These are phyloP conservation scores for Drosophila albomicans DNA, from an alignment of 1,140 invertebrate species.

Conservation along the genomic window DNA sequence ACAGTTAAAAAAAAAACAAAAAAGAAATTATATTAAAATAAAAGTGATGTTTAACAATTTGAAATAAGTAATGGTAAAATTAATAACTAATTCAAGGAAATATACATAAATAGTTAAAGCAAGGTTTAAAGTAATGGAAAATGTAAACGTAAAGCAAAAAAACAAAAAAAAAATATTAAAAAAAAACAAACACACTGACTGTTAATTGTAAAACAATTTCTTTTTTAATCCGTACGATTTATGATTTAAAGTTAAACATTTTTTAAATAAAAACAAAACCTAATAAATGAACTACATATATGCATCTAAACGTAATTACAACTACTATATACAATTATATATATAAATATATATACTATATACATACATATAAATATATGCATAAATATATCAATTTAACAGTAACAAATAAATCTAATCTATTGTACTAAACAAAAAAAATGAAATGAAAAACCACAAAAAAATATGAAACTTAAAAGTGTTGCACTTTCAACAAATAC, in stretches of 20 bases:
- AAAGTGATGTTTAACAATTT: slow-evolving; percentile 61
- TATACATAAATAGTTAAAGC: slow-evolving; percentile 66
- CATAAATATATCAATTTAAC: slow-evolving; percentile 78
- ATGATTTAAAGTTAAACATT: slow-evolving; percentile 73
- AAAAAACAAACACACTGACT: slow-evolving; percentile 82
- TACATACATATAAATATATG: slow-evolving; percentile 79
- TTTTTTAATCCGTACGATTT: slow-evolving; percentile 70
- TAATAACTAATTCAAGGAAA: slow-evolving; percentile 68
- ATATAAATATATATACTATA: slow-evolving; percentile 71
- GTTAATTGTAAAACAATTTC: slow-evolving; percentile 85
- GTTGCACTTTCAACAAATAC: slow-evolving; percentile 68
- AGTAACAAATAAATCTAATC: slow-evolving; percentile 80
- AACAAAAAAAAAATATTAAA: slow-evolving; percentile 56
- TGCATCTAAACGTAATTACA: slow-evolving; percentile 76
- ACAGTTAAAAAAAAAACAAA: slow-evolving; percentile 33
- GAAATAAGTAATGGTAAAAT: slow-evolving; percentile 65
- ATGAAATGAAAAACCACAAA: slow-evolving; percentile 36
- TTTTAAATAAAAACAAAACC: slow-evolving; percentile 62
- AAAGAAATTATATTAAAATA: slow-evolving; percentile 26
- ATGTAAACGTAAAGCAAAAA: slow-evolving; percentile 60
- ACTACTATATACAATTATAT: slow-evolving; percentile 80
- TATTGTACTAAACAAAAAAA: slow-evolving; percentile 74
- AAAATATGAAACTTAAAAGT: slow-evolving; percentile 58
- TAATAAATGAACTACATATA: slow-evolving; percentile 68
- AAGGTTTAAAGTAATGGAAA: slow-evolving; percentile 61